Evolutionary conservation across 2,113 vertebrate genomes (phyloP), one percentile per base, ranked within the genome.

Genomic region (Gavia stellata): DNA sequence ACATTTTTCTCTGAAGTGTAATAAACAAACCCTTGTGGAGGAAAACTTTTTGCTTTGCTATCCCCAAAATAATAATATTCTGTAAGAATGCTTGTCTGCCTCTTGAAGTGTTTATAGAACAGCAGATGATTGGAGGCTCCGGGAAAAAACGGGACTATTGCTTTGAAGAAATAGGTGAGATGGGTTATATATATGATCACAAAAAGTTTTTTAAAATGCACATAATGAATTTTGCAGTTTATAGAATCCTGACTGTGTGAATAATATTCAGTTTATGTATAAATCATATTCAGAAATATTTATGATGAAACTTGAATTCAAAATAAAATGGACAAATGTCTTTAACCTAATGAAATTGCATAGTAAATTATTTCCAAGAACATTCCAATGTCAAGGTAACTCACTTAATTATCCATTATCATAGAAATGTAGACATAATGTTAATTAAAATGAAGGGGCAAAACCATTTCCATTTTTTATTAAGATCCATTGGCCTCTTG

Each of bases 391-490:
- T 98, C 98, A 98, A 98, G 97, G 98, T 98, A 98, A 98, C 97
- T 98, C 98, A 97, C 97, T 98, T 97, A 98, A 98, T 98, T 98
- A 98, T 98, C 98, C 98, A 98, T 98, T 98, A 98, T 96, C 98
- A 97, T 93, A 96, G 92, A 98, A 98, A 98, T 97, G 97, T 97
- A 97, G 98, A 96, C 98, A 97, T 97, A 98, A 97, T 97, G 97
- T 98, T 98, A 98, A 98, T 98, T 98, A 98, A 98, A 98, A 98
- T 97, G 98, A 98, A 98, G 98, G 97, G 98, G 97, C 92, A 98
- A 98, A 98, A 88, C 97, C 96, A 98, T 98, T 98, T 98, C 98
- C 98, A 98, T 98, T 97, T 98, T 97, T 98, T 98, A 98, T 98
- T 52, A 97, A 98, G 98, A 98, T 98, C 96, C 98, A 97, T 97